These are phyloP conservation scores for Sphaerophoria taeniata DNA, from an alignment of 2,888 invertebrate genomes.

Conservation along the genomic window DNA sequence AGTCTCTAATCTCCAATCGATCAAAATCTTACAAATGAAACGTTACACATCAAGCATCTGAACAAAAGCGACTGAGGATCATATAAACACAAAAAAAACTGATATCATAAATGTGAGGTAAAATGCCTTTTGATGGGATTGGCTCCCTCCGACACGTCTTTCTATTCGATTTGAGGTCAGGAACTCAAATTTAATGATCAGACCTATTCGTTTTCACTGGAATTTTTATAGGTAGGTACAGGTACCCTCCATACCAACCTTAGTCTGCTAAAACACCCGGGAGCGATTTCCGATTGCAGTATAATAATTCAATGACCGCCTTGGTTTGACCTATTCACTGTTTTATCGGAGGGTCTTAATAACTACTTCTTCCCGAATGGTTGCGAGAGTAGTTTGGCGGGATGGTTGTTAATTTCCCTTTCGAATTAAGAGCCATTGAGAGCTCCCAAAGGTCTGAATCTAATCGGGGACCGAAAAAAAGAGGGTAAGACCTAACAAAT, in stretches of 20 bases:
- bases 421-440: slow-evolving; percentile 23
- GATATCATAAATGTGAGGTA: background rate
- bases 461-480: background rate
- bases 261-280: slow-evolving; percentile 36
- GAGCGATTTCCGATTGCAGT: slow-evolving; percentile 59
- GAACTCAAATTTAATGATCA: slow-evolving; percentile 27
- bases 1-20: slow-evolving; percentile 39
- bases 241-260: no score
- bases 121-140: background rate
- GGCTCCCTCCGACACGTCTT: slow-evolving; percentile 2
- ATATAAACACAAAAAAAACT: background rate
- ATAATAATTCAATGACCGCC: slow-evolving; percentile 42
- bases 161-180: background rate
- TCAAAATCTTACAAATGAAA: slow-evolving; percentile 27
- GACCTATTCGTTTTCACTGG: slow-evolving; percentile 3
- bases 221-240: no score
- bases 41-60: slow-evolving; percentile 26
- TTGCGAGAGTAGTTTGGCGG: background rate
- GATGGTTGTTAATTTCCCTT: slow-evolving; percentile 46
- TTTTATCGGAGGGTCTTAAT: slow-evolving; percentile 5
- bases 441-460: background rate
- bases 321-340: slow-evolving; percentile 27
- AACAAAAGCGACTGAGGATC: slow-evolving; percentile 32
- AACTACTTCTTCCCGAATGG: slow-evolving; percentile 8
- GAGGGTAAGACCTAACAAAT: slow-evolving; percentile 31